Conservation (phyloP, 2,888 invertebrate species). For the Camponotus fellah region DNA sequence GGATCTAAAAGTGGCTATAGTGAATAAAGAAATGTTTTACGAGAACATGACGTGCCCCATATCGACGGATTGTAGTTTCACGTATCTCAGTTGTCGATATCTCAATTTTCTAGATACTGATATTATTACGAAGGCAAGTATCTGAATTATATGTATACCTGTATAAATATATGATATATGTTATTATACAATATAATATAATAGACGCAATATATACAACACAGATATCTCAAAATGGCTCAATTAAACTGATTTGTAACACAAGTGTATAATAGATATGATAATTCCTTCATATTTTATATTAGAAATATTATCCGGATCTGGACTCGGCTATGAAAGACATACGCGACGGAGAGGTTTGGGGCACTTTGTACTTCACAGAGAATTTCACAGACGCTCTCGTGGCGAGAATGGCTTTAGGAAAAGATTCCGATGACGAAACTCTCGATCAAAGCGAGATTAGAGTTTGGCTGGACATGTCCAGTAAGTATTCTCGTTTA, state of each 20-base stretch:
- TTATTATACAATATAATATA: background rate
- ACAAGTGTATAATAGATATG: background rate
- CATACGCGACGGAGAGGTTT: slow-evolving; percentile 92
- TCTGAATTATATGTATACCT: background rate
- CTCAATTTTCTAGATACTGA: slow-evolving; percentile 91
- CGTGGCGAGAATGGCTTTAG: slow-evolving; percentile 93
- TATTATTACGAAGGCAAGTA: slow-evolving; percentile 90
- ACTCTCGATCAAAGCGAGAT: slow-evolving; percentile 95
- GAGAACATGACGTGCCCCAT: slow-evolving; percentile 86
- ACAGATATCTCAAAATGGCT: background rate
- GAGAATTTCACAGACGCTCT: slow-evolving; percentile 96
- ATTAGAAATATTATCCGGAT: slow-evolving; percentile 89
- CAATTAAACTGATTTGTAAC: background rate
- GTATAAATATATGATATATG: background rate
- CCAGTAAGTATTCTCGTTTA: slow-evolving; percentile 88
- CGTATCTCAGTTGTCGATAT: slow-evolving; percentile 93
- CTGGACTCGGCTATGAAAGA: slow-evolving; percentile 90
- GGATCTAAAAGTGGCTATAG: slow-evolving; percentile 93
- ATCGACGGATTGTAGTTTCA: slow-evolving; percentile 90
- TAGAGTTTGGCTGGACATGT: slow-evolving; percentile 96
- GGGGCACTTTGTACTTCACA: slow-evolving; percentile 96
- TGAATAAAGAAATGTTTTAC: slow-evolving; percentile 90
- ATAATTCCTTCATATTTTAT: background rate
- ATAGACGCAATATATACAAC: background rate
- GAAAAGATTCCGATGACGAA: slow-evolving; percentile 94